Base-by-base conservation (phyloP, 1,140 invertebrate genomes). In the Brachionus angularis region DNA sequence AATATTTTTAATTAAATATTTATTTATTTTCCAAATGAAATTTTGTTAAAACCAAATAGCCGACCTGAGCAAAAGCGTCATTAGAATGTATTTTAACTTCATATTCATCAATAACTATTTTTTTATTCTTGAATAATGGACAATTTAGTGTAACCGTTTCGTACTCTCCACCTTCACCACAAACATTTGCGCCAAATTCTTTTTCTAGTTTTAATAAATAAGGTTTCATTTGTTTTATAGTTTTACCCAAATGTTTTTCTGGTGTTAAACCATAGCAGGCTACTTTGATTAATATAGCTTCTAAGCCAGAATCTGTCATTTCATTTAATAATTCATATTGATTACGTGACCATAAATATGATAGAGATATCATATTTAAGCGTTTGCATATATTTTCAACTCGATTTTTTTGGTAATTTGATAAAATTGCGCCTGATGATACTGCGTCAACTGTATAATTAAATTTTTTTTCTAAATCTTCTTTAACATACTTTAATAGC, bases 151-250 rank as follows among this genome's bases (percentile, higher is more conserved):
- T 96, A 78, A 98, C 92, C 31, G 93, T 95, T 84, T 98, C 96
- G 82, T 96, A 99, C 82, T 98, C 96, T 50, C 96, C 96, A 42
- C 96, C 96, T 85, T 99, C 96, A 44, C 96, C 96, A 84, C 96
- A 99, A 47, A 97, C 87, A 85, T 98, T 96, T 71, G 97, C 83
- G 18, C 93, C 92, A 84, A 61, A 58, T 14, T 72, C 34, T 67
- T 79, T 81, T 82, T 88, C 88, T 87, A 96, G 91, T 81, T 89
- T 86, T 67, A 88, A 76, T 75, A 96, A 84, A 81, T 95, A 88
- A 18, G 89, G 85, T 78, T 91, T 87, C 78, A 96, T 87, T 75
- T 93, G 87, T 73, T 85, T 84, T 73, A 98, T 83, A 29, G 88
- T 87, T 83, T 90, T 87, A 33, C 93, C 93, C 69, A 98, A 84